Evolutionary conservation across 2,888 invertebrate genomes (phyloP).

Genomic region (Phortica magna): DNA sequence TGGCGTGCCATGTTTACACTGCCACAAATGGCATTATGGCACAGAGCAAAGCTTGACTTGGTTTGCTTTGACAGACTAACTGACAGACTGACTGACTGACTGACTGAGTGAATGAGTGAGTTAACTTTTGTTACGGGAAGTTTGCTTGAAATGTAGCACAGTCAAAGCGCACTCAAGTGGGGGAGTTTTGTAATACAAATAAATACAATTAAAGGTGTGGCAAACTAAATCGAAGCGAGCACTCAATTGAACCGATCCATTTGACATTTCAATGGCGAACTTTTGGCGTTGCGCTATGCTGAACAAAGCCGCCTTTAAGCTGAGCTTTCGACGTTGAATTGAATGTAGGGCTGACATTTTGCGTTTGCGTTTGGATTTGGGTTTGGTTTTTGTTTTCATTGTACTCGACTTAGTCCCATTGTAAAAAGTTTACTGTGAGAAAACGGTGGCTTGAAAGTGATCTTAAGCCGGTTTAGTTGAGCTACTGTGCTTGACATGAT

Average conservation of each 20-base stretch:
- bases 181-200: constrained; percentile 31
- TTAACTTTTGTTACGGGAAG: background rate
- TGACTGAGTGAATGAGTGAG: background rate
- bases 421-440: background rate
- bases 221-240: background rate
- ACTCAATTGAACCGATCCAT: background rate
- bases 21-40: background rate
- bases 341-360: constrained; percentile 23
- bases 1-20: background rate
- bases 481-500: background rate
- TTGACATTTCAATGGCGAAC: constrained; percentile 35
- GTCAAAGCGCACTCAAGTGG: constrained; percentile 24
- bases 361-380: background rate
- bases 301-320: background rate
- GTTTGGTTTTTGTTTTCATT: background rate
- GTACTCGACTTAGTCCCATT: background rate
- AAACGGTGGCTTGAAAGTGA: background rate
- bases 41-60: background rate
- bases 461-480: background rate
- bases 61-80: background rate
- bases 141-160: constrained; percentile 9
- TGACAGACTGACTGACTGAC: background rate
- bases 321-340: background rate
- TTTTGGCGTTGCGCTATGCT: constrained; percentile 1
- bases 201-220: constrained; percentile 32